Conservation (phyloP, 2,113 vertebrate genomes). For the Cheirogaleus medius region DNA sequence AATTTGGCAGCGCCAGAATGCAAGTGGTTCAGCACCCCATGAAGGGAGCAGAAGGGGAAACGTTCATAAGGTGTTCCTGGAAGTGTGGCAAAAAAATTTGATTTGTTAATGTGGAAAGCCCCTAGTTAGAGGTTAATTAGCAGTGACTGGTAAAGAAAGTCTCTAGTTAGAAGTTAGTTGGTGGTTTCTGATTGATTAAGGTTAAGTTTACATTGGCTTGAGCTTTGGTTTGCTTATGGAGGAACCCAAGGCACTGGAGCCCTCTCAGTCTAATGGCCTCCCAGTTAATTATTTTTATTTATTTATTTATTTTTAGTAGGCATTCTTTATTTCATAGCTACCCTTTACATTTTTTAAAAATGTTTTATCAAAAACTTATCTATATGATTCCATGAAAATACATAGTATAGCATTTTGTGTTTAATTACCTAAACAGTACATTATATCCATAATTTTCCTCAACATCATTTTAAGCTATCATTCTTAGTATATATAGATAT, state of each 20-base stretch:
- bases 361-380: not conserved
- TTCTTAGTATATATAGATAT: not conserved
- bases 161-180: not conserved
- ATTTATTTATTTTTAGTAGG: too few relatives aligned
- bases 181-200: not conserved
- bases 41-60: not conserved
- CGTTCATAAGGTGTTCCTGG: not conserved
- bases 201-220: not conserved
- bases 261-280: not conserved
- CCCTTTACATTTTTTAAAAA: not conserved
- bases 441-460: not conserved
- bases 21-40: not conserved
- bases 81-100: not conserved
- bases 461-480: not conserved
- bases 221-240: not conserved
- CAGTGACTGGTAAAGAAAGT: not conserved
- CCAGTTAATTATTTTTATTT: not conserved
- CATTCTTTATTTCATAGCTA: not conserved
- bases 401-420: not conserved
- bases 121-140: not conserved
- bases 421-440: not conserved
- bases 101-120: not conserved
- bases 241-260: not conserved
- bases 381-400: not conserved
- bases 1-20: not conserved